Conservation (phyloP, 2,888 invertebrate genomes). For the Phyto melanocephala region DNA sequence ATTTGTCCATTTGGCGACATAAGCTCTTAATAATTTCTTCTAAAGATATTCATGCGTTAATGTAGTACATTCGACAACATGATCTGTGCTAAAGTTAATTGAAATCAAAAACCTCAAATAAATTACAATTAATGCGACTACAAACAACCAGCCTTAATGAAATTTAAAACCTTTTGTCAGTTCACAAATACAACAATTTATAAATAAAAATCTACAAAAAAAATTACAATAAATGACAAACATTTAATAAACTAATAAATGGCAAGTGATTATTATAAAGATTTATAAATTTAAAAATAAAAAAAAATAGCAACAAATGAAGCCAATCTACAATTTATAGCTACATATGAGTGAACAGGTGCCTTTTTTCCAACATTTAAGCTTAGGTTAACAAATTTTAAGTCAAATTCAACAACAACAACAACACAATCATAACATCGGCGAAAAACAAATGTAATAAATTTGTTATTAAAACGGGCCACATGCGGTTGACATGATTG, state of each 20-base stretch:
- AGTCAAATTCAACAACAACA: slow-evolving; percentile 25
- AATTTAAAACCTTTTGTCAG: slow-evolving; percentile 14
- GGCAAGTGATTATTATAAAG: slow-evolving; percentile 48
- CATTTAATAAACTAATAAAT: slow-evolving; percentile 55
- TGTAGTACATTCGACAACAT: no score
- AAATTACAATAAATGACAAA: slow-evolving; percentile 45
- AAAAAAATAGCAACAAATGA: background rate
- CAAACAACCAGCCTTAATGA: background rate
- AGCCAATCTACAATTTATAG: background rate
- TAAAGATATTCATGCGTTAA: no score
- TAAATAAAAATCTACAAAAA: slow-evolving; percentile 42
- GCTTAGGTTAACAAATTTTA: slow-evolving; percentile 20
- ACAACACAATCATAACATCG: slow-evolving; percentile 18
- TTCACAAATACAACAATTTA: background rate
- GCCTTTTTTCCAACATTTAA: slow-evolving; percentile 28
- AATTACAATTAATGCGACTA: slow-evolving; percentile 46
- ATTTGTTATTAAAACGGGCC: slow-evolving; percentile 49
- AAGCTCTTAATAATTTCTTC: no score
- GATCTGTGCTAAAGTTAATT: background rate
- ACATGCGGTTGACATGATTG: slow-evolving; percentile 57
- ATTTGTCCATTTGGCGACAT: no score
- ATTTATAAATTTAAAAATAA: slow-evolving; percentile 18
- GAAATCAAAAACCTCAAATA: slow-evolving; percentile 25
- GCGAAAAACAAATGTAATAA: slow-evolving; percentile 40
- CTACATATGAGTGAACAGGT: slow-evolving; percentile 56